Percentiles rank a stretch among this genome's conserved stretches.
Conservation (phyloP, 2,888 invertebrate genomes). For the Drosophila nigritarsus region DNA sequence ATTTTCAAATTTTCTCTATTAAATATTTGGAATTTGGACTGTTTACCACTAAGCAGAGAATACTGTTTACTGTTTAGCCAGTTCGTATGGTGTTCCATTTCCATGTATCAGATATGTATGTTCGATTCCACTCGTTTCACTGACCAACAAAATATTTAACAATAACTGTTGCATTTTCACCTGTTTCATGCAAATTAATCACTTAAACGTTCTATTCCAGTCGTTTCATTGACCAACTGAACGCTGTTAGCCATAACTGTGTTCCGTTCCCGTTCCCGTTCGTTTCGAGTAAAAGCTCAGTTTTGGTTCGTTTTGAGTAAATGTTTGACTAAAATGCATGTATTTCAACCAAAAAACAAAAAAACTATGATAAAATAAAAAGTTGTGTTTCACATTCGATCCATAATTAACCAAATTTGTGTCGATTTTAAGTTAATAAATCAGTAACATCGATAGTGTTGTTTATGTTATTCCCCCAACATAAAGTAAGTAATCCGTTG, state of each 20-base stretch:
- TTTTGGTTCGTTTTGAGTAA: not conserved
- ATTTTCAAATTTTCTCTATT: not conserved
- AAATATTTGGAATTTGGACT: not conserved
- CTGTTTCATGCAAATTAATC: not conserved
- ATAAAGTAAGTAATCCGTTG: not conserved
- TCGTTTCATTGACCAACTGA: not conserved
- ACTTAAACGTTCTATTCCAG: not conserved
- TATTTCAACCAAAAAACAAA: no score
- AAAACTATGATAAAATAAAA: not conserved
- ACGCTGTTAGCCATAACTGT: not conserved
- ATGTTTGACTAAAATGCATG: not conserved
- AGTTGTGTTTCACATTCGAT: not conserved
- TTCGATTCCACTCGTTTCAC: not conserved
- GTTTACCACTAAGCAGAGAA: not conserved
- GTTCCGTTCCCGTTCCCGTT: not conserved
- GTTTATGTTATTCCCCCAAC: not conserved
- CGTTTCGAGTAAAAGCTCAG: not conserved
- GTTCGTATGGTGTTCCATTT: constrained; percentile 5
- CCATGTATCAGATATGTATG: not conserved
- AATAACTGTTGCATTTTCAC: not conserved
- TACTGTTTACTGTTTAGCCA: no score
- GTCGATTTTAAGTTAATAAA: not conserved
- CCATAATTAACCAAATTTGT: not conserved
- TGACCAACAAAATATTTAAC: not conserved
- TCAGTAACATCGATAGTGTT: not conserved